phyloP scores from a whole-genome alignment of 2,888 invertebrate genomes.

The Chloromyia formosa region DNA sequence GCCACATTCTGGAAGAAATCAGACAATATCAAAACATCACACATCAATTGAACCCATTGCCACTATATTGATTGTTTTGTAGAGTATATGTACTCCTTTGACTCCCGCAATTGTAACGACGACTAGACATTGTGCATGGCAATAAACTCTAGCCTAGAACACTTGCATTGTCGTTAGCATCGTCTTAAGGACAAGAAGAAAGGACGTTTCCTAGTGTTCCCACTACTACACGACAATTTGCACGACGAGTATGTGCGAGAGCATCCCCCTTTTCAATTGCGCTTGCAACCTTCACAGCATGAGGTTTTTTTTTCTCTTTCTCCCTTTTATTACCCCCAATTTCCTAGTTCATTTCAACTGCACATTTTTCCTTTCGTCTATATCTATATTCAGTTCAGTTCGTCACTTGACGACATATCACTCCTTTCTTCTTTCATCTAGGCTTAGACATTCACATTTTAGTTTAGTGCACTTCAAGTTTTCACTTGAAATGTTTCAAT shows the following conservation, averaged over 20 bases:
- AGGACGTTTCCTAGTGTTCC: constrained; percentile 18
- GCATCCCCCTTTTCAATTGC: neutral
- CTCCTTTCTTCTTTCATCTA: neutral
- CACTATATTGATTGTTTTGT: too few relatives aligned
- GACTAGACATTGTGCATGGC: constrained; percentile 37
- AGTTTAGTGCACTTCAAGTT: constrained; percentile 41
- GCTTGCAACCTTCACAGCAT: neutral
- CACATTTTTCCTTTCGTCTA: constrained; percentile 3
- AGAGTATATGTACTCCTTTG: too few relatives aligned
- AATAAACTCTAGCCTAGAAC: constrained; percentile 34
- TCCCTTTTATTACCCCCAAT: constrained; percentile 21
- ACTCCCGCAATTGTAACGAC: neutral
- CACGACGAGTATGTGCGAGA: neutral
- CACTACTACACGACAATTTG: neutral
- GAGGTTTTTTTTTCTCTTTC: neutral
- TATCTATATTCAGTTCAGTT: neutral
- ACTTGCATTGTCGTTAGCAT: constrained; percentile 9
- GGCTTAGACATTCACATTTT: constrained; percentile 23
- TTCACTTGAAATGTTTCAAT: constrained; percentile 43
- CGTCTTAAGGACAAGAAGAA: constrained; percentile 25
- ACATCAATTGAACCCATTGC: too few relatives aligned
- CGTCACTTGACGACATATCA: constrained; percentile 1
- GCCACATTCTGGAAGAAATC: too few relatives aligned
- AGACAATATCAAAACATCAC: too few relatives aligned
- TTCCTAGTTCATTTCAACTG: constrained; percentile 25